Conservation (phyloP, 2,888 invertebrate species). For the Oasisia sp. region DNA sequence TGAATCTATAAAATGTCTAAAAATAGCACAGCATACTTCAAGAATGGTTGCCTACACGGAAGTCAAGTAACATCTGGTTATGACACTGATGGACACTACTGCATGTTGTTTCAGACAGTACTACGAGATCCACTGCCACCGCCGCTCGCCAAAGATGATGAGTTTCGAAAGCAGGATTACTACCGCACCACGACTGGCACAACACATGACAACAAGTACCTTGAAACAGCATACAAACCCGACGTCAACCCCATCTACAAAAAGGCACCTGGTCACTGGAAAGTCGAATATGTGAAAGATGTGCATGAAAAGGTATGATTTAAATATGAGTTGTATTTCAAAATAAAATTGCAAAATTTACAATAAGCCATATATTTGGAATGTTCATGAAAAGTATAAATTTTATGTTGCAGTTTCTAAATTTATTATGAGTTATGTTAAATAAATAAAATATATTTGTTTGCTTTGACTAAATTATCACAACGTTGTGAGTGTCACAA, state of each 20-base stretch:
- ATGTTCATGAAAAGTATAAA: neutral
- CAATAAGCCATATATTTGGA: neutral
- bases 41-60: too few relatives aligned
- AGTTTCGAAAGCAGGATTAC: slow-evolving; percentile 56
- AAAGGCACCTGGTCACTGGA: slow-evolving; percentile 64
- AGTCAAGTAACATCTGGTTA: too few relatives aligned
- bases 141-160: slow-evolving; percentile 57
- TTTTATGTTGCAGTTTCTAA: neutral
- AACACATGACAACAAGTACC: slow-evolving; percentile 61
- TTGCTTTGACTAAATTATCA: slow-evolving; percentile 8
- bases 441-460: neutral
- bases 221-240: slow-evolving; percentile 28
- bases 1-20: too few relatives aligned
- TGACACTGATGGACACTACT: neutral
- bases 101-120: slow-evolving; percentile 48
- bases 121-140: slow-evolving; percentile 63
- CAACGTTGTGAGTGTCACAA: neutral
- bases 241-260: slow-evolving; percentile 55
- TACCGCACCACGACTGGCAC: slow-evolving; percentile 62
- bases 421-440: neutral
- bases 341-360: neutral
- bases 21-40: too few relatives aligned
- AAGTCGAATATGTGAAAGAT: slow-evolving; percentile 63
- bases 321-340: neutral
- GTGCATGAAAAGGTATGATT: slow-evolving; percentile 61